These are phyloP conservation scores for Drosophila meridiana DNA, from an alignment of 2,888 invertebrate genomes.

Conservation along the genomic window DNA sequence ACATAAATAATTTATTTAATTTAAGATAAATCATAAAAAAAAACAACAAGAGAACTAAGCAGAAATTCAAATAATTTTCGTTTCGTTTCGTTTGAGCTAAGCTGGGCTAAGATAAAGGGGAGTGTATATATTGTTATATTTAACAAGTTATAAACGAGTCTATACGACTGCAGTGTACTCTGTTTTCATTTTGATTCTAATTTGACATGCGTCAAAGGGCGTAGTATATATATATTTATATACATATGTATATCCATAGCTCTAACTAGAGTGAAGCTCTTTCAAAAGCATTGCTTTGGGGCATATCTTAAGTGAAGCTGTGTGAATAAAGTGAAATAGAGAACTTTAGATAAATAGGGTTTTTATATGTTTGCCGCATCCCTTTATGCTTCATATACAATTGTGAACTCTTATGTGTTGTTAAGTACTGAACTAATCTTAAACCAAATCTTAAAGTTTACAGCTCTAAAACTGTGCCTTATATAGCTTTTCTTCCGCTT, in stretches of 20 bases:
- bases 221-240: neutral
- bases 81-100: conserved; percentile 10
- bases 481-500: neutral
- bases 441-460: neutral
- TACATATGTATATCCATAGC: too few species aligned
- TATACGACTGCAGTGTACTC: neutral
- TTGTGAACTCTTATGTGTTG: too few species aligned
- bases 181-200: neutral
- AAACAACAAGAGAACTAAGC: conserved; percentile 14
- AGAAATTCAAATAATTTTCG: conserved; percentile 29
- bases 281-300: too few species aligned
- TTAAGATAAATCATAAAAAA: conserved; percentile 8
- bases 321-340: neutral
- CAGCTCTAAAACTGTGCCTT: neutral
- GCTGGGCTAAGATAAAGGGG: conserved; percentile 6
- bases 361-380: neutral
- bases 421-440: neutral
- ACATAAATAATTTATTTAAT: conserved; percentile 28
- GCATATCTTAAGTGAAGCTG: too few species aligned
- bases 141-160: neutral
- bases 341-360: neutral
- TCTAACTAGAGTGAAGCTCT: neutral
- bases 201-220: neutral
- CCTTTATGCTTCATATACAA: neutral
- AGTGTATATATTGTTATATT: neutral